Conservation (phyloP, 2,113 vertebrate species). For the Poeciliopsis prolifica region DNA sequence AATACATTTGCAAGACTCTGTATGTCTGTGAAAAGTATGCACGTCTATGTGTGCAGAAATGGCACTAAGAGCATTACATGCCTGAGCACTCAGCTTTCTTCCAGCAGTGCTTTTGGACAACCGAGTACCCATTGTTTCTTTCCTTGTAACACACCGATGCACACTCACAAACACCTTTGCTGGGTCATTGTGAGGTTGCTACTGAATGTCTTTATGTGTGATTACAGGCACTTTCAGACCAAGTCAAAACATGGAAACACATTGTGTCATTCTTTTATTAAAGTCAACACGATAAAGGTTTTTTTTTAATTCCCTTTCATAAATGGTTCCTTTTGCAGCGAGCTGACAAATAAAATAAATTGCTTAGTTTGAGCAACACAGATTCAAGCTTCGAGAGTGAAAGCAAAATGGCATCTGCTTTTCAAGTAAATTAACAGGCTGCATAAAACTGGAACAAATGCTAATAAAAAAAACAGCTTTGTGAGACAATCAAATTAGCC, state of each 20-base stretch:
- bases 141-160: constrained; percentile 40
- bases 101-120: constrained; percentile 67
- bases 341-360: neutral
- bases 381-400: neutral
- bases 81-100: constrained; percentile 55
- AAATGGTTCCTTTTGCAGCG: neutral
- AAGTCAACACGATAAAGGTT: neutral
- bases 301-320: neutral
- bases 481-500: neutral
- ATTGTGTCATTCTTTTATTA: neutral
- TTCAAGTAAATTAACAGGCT: neutral
- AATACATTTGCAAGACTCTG: neutral
- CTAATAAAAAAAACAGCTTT: neutral
- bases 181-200: constrained; percentile 42
- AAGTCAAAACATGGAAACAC: neutral
- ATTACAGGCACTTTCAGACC: neutral
- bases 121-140: constrained; percentile 45
- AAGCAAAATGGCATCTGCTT: neutral
- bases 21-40: constrained; percentile 9
- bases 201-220: constrained; percentile 1
- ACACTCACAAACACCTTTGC: constrained; percentile 19
- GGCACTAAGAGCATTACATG: constrained; percentile 59
- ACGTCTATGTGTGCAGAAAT: constrained; percentile 24
- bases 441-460: constrained; percentile 29
- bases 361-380: neutral